These are phyloP conservation scores for Acanthurus tractus DNA, from an alignment of 2,797 vertebrate species.

Conservation along the genomic window DNA sequence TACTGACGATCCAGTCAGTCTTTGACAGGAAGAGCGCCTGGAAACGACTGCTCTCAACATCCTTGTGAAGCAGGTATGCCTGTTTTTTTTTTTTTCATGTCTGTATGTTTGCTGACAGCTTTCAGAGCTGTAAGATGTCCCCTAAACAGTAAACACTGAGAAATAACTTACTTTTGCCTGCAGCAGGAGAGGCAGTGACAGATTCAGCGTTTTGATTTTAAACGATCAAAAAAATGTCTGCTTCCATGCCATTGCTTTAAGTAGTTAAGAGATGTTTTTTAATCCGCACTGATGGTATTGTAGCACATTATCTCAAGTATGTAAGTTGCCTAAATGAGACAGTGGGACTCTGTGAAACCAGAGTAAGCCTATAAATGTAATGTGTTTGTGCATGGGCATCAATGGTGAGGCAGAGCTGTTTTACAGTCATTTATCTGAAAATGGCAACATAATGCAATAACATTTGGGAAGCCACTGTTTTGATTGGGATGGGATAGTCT, in stretches of 20 bases:
- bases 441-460: constrained; percentile 89
- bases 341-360: constrained; percentile 75
- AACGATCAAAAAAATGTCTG: constrained; percentile 41
- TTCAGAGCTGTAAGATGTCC: constrained; percentile 47
- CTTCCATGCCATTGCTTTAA: constrained; percentile 24
- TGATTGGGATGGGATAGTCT: constrained; percentile 87
- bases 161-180: constrained; percentile 53
- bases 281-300: constrained; percentile 46
- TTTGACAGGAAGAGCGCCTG: constrained; percentile 60
- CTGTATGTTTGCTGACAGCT: constrained; percentile 65
- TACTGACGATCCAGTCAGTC: constrained; percentile 60
- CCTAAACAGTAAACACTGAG: constrained; percentile 54
- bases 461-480: constrained; percentile 86
- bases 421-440: constrained; percentile 87
- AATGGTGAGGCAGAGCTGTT: constrained; percentile 75
- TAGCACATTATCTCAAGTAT: constrained; percentile 74
- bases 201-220: constrained; percentile 50
- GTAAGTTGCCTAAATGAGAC: constrained; percentile 74
- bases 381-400: constrained; percentile 77
- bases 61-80: constrained; percentile 32
- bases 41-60: constrained; percentile 56
- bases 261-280: constrained; percentile 49
- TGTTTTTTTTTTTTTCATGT: constrained; percentile 41
- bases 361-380: constrained; percentile 79
- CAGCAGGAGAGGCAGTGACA: constrained; percentile 19